Percentiles rank a stretch among this genome's conserved stretches.
Evolutionary conservation across 2,113 vertebrate species (phyloP).

Genomic region (Laterallus jamaicensis): DNA sequence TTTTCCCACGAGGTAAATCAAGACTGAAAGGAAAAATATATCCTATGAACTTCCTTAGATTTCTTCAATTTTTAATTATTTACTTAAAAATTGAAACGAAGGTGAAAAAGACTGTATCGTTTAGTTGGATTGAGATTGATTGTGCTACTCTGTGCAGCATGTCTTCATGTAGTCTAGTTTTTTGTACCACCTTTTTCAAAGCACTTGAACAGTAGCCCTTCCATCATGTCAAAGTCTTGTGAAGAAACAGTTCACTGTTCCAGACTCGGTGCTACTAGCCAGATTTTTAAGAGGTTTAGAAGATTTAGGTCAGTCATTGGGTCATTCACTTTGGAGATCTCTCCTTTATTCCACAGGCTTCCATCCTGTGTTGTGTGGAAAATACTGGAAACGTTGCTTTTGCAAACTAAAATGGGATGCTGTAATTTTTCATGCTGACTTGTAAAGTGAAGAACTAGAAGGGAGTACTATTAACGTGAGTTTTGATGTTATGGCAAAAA

Average conservation of each 20-base stretch:
- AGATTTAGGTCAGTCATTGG: background rate
- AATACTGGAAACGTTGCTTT: too few species aligned
- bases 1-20: background rate
- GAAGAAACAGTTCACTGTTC: background rate
- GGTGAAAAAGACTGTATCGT: background rate
- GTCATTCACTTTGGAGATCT: background rate
- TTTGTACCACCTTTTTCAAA: background rate
- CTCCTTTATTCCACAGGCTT: background rate
- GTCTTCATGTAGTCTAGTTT: background rate
- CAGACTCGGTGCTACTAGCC: background rate
- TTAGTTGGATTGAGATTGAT: background rate
- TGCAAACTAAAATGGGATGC: too few species aligned
- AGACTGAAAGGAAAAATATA: background rate
- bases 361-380: too few species aligned
- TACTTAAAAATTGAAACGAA: background rate
- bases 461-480: too few species aligned
- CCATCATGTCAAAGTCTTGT: rapidly evolving
- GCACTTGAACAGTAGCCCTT: background rate
- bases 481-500: too few species aligned
- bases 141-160: background rate
- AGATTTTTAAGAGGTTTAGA: background rate
- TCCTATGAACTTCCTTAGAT: background rate
- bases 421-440: too few species aligned
- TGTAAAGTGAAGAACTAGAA: too few species aligned
- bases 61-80: background rate